Conservation (phyloP, 2,888 invertebrate genomes). For the Auanema freiburgensis region DNA sequence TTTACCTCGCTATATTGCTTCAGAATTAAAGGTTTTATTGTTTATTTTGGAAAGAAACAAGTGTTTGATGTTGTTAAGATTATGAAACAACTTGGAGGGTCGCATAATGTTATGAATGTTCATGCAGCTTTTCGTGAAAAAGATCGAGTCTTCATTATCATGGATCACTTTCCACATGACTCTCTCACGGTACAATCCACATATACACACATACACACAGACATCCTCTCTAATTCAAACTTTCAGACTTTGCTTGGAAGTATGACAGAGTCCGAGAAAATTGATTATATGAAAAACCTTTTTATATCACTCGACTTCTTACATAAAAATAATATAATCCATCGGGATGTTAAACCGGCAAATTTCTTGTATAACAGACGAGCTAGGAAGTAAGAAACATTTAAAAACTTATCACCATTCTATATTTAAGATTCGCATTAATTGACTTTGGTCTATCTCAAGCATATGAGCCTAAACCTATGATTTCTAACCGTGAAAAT, state of each 20-base stretch:
- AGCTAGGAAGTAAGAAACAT: constrained; percentile 18
- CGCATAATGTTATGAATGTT: constrained; percentile 17
- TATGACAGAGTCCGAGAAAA: constrained; percentile 70
- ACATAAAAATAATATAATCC: constrained; percentile 82
- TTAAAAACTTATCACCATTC: neutral
- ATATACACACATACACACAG: constrained; percentile 10
- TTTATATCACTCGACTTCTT: constrained; percentile 79
- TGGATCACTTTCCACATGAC: constrained; percentile 84
- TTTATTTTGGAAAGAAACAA: constrained; percentile 1
- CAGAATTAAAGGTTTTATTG: constrained; percentile 16
- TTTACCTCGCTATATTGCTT: constrained; percentile 21
- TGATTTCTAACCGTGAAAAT: too few species aligned
- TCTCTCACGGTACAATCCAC: constrained; percentile 75
- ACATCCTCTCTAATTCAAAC: constrained; percentile 17
- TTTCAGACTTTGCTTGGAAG: constrained; percentile 14
- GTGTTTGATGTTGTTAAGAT: constrained; percentile 11
- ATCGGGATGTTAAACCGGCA: constrained; percentile 86
- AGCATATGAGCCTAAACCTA: constrained; percentile 48
- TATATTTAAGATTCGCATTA: constrained; percentile 64
- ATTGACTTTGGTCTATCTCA: constrained; percentile 90
- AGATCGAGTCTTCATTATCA: constrained; percentile 82
- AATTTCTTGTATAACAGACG: constrained; percentile 84
- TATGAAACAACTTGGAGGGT: constrained; percentile 13
- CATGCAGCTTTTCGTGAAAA: constrained; percentile 54
- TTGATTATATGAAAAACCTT: constrained; percentile 80